Percentiles rank a stretch among this genome's conserved stretches.
phyloP scores from a whole-genome alignment of 2,113 vertebrate species.

The Protobothrops mucrosquamatus region DNA sequence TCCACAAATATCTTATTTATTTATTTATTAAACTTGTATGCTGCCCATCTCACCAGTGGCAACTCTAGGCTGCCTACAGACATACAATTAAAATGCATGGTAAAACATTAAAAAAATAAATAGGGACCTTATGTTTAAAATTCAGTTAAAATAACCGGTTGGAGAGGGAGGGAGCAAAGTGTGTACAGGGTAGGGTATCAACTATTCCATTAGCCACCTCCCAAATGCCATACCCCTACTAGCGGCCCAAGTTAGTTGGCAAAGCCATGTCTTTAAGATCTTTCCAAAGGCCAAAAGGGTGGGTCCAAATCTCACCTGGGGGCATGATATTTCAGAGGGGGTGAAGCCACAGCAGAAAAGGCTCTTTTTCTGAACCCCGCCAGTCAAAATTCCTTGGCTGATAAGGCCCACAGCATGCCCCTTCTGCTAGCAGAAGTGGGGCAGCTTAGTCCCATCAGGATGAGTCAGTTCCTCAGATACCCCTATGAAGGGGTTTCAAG shows the following conservation, averaged over 20 bases:
- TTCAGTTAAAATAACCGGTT: background rate
- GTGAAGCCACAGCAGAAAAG: background rate
- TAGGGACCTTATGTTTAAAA: background rate
- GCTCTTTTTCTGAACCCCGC: background rate
- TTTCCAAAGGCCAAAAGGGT: too few species aligned
- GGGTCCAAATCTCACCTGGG: background rate
- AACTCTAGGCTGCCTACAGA: background rate
- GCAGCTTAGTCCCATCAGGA: background rate
- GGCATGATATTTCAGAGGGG: background rate
- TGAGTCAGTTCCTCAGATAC: too few species aligned
- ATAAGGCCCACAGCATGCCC: background rate
- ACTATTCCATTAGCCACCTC: background rate
- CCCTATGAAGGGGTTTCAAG: background rate
- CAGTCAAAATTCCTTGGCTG: background rate
- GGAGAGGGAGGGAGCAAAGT: background rate
- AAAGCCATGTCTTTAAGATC: background rate
- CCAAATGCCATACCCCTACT: background rate
- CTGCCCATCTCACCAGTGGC: background rate
- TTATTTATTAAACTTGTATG: background rate
- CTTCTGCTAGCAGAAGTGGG: too few species aligned
- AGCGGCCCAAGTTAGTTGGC: background rate
- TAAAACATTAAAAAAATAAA: too few species aligned
- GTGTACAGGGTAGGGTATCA: background rate
- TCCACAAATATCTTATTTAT: background rate
- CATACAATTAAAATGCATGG: too few species aligned